Evolutionary conservation across 1,140 invertebrate genomes (phyloP), one percentile per base, ranked within the genome.

Genomic region (Watersipora subatra): DNA sequence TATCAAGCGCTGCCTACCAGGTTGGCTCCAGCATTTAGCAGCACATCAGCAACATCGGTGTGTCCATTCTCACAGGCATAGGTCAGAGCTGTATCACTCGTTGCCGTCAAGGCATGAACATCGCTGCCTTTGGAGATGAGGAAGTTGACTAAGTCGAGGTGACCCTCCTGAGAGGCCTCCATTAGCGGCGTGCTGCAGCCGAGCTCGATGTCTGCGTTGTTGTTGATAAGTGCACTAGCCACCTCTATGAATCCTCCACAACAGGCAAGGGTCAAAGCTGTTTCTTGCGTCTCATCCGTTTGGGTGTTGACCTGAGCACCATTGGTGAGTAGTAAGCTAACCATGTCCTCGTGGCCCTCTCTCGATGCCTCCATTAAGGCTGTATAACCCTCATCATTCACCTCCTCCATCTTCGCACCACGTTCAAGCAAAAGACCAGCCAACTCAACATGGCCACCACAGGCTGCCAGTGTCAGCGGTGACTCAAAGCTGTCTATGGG

Each of bases 401-500:
- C 94, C 83, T 99, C 96, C 81, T 99, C 96, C 70, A 99, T 93
- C 78, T 99, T 97, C 22, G 96, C 96, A 66, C 94, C 95, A 65
- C 93, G 84, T 76, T 98, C 94, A 66, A 99, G 88, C 29, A 99
- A 81, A 63, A 99, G 82, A 61, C 73, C 89, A 0, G 95, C 96
- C 66, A 99, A 81, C 77, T 98, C 94, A 28, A 96, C 92, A 79
- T 99, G 96, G 26, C 96, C 96, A 66, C 96, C 95, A 82, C 96
- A 98, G 15, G 96, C 94, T 63, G 95, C 95, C 66, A 99, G 82
- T 1, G 95, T 99, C 67, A 99, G 83, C 26, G 96, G 96, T 24
- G 93, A 97, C 82, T 99, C 96, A 82, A 99, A 99, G 80, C 94
- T 97, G 78, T 99, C 96, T 46, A 92, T 95, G 58, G 94, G 93